Conservation (phyloP, 2,888 invertebrate species). For the Oxyscelio sp. region DNA sequence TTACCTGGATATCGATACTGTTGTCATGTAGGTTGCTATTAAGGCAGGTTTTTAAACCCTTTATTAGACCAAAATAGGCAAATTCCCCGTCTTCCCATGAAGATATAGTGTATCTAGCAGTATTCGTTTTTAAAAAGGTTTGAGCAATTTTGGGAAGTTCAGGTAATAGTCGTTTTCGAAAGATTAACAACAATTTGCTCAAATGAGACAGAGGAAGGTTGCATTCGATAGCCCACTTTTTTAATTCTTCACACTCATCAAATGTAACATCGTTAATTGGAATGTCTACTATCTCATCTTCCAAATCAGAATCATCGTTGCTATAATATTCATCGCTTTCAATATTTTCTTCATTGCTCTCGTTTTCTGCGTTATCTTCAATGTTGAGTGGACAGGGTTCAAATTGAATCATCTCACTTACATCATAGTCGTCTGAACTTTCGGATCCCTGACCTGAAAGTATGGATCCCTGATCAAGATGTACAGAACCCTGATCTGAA, state of each 20-base stretch:
- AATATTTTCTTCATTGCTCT: too few species aligned
- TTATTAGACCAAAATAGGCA: constrained; percentile 43
- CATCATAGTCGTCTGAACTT: too few species aligned
- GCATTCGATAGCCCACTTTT: constrained; percentile 38
- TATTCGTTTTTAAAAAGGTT: constrained; percentile 53
- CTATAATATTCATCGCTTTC: too few species aligned
- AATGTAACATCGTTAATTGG: too few species aligned
- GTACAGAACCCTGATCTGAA: too few species aligned
- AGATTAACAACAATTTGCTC: constrained; percentile 36
- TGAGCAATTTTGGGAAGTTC: constrained; percentile 41
- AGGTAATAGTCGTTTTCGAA: constrained; percentile 30
- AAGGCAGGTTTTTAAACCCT: constrained; percentile 24
- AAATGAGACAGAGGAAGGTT: constrained; percentile 16
- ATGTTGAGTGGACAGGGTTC: too few species aligned
- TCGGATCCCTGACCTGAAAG: too few species aligned
- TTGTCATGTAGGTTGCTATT: constrained; percentile 22
- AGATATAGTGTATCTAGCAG: constrained; percentile 29
- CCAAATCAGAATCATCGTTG: too few species aligned
- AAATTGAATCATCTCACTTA: too few species aligned
- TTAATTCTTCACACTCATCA: constrained; percentile 33
- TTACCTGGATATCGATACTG: constrained; percentile 39
- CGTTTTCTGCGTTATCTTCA: too few species aligned
- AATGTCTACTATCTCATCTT: too few species aligned
- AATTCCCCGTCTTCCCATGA: constrained; percentile 32
- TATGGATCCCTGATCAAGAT: too few species aligned